Evolutionary conservation across 2,797 vertebrate genomes (phyloP), one percentile per base, ranked within the genome.

Genomic region (Squalus acanthias): DNA sequence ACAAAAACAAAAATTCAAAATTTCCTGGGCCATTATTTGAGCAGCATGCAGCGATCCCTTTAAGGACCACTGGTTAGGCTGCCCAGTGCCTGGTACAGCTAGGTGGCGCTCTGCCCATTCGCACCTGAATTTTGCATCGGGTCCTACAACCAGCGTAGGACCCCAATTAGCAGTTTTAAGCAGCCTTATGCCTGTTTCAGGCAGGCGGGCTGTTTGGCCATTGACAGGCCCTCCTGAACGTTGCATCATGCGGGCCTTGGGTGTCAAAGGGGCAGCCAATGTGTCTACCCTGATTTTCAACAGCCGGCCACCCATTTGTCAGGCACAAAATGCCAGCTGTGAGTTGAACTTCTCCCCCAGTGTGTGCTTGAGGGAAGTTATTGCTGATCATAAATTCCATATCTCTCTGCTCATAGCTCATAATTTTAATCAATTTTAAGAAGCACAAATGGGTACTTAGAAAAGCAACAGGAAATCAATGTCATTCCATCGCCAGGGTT

Each of bases 351-450:
- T 67, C 22, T 69, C 10, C 63, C 65, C 39, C 91, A 67, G 17
- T 24, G 13, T 76, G 15, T 20, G 29, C 33, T 74, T 74, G 70
- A 95, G 70, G 70, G 50, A 95, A 95, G 53, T 95, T 76, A 95
- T 95, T 76, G 26, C 94, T 74, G 70, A 95, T 76, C 94, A 95
- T 95, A 95, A 95, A 95, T 95, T 76, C 70, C 53, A 53, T 53
- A 95, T 95, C 70, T 53, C 70, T 29, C 46, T 33, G 46, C 94
- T 95, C 94, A 95, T 76, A 95, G 46, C 94, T 76, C 94, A 95
- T 95, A 95, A 95, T 74, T 95, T 95, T 95, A 95, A 95, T 95
- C 94, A 95, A 95, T 95, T 95, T 95, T 74, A 95, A 76, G 94
- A 76, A 95, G 94, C 69, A 95, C 46, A 95, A 95, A 95, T 76